Conservation (phyloP, 2,797 vertebrate species). For the Acomys russatus region DNA sequence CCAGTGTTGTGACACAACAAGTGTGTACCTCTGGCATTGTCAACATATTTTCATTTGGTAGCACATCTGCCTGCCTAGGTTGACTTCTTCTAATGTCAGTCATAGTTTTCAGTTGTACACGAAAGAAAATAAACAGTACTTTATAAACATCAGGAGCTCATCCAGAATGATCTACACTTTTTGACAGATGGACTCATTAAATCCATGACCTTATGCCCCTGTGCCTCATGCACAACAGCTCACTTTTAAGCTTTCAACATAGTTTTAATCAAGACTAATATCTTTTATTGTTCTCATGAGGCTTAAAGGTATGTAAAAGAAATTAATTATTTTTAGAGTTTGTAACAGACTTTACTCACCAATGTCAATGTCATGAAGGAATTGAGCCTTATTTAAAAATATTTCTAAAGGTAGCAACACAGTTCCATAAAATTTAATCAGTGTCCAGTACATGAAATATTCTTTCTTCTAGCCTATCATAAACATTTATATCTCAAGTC, state of each 20-base stretch:
- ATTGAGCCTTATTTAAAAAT: constrained; percentile 20
- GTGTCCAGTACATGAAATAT: background rate
- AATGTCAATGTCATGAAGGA: background rate
- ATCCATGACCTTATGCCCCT: background rate
- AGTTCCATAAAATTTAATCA: background rate
- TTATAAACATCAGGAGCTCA: background rate
- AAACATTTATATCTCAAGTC: background rate
- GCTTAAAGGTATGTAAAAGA: constrained; percentile 21
- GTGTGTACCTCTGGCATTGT: background rate
- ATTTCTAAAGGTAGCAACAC: constrained; percentile 4
- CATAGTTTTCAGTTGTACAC: background rate
- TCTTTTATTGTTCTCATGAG: background rate
- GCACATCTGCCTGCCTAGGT: background rate
- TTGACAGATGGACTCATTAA: background rate
- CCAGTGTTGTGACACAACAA: background rate
- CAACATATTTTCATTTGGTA: background rate
- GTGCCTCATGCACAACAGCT: background rate
- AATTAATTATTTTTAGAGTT: constrained; percentile 3
- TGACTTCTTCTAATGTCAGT: background rate
- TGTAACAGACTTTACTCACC: background rate
- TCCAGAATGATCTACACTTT: background rate
- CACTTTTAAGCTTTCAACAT: constrained; percentile 29
- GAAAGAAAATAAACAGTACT: background rate
- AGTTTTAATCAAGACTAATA: constrained; percentile 25
- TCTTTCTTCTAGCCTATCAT: background rate